A percentile compares a stretch with the other conserved stretches of the same genome.
Evolutionary conservation across 2,113 vertebrate species (phyloP).

Genomic region (Charina bottae): DNA sequence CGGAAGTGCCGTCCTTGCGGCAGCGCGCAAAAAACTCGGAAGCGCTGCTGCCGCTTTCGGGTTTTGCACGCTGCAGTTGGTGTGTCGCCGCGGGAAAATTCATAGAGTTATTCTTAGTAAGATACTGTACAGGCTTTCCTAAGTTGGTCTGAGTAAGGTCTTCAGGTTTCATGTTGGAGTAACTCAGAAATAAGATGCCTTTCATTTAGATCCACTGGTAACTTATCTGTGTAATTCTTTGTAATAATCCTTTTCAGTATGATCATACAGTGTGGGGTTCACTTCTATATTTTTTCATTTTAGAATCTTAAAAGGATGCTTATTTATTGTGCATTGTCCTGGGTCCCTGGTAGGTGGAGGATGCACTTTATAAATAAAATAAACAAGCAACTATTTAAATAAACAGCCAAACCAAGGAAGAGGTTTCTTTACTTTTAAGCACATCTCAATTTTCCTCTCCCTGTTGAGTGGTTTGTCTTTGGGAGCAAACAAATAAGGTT

Average conservation of each 20-base stretch:
- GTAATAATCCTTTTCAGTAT: not conserved
- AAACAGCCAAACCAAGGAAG: too few species aligned
- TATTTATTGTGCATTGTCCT: too few species aligned
- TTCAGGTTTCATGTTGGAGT: not conserved
- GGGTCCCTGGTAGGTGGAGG: too few species aligned
- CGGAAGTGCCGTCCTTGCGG: too few species aligned
- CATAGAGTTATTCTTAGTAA: not conserved
- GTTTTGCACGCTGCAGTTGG: too few species aligned
- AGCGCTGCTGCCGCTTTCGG: too few species aligned
- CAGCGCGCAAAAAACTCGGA: too few species aligned
- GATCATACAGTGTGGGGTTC: not conserved
- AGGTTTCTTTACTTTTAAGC: not conserved
- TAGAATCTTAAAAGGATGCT: not conserved
- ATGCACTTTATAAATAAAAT: too few species aligned
- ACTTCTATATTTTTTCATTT: not conserved
- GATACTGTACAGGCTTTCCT: not conserved
- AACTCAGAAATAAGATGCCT: not conserved
- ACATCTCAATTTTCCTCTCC: not conserved
- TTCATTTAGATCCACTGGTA: not conserved
- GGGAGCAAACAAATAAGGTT: not conserved
- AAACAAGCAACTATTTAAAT: too few species aligned
- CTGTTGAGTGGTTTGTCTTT: not conserved
- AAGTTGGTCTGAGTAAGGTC: not conserved
- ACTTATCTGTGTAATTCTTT: not conserved
- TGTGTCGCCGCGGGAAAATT: too few species aligned